Conservation (phyloP, 2,797 vertebrate species). For the Ctenopoma kingsleyae region DNA sequence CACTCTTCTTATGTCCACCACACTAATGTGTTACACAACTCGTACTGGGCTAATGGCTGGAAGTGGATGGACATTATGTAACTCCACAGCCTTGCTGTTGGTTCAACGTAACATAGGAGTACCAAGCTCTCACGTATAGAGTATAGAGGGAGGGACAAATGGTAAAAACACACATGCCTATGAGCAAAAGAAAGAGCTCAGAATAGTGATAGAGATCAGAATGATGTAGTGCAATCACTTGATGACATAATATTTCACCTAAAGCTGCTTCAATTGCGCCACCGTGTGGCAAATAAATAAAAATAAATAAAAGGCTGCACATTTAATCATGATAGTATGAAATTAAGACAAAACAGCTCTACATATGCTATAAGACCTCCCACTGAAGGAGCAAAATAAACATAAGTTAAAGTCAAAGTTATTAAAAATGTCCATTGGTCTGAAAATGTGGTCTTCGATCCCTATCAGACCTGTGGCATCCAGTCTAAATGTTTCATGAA, state of each 20-base stretch:
- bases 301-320: not conserved
- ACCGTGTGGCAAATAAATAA: conserved; percentile 46
- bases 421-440: not conserved
- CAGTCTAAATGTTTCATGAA: not conserved
- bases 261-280: conserved; percentile 61
- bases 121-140: not conserved
- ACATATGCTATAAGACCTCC: not conserved
- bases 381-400: not conserved
- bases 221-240: conserved; percentile 35
- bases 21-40: conserved; percentile 67
- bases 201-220: conserved; percentile 14
- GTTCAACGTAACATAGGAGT: conserved; percentile 3
- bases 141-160: conserved; percentile 3
- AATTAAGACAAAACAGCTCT: not conserved
- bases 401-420: not conserved
- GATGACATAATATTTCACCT: conserved; percentile 48
- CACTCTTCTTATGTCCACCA: conserved; percentile 38
- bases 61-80: conserved; percentile 65
- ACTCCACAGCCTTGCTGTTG: conserved; percentile 24
- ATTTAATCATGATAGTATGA: not conserved
- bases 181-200: conserved; percentile 13
- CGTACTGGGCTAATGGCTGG: conserved; percentile 39
- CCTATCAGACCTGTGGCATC: not conserved
- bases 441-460: not conserved
- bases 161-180: conserved; percentile 11